Evolutionary conservation across 2,113 vertebrate species (phyloP).

Genomic region (Pavo muticus): DNA sequence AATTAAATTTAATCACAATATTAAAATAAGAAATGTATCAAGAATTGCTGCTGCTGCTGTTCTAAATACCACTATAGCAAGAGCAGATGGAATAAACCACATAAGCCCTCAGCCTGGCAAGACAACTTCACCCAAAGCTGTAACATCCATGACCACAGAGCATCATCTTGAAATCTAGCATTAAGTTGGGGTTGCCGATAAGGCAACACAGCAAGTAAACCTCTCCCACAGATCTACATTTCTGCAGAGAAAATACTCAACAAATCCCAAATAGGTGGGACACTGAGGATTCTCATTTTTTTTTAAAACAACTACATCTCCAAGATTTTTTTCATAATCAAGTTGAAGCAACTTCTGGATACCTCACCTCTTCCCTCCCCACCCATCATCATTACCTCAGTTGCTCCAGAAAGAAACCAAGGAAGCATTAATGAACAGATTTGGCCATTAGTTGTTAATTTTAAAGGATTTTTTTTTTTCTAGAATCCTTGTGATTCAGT

Average conservation of each 20-base stretch:
- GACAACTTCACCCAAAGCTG: not conserved
- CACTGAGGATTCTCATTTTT: not conserved
- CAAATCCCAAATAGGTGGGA: not conserved
- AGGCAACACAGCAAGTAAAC: not conserved
- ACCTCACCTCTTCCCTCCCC: not conserved
- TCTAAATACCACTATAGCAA: not conserved
- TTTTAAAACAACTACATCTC: not conserved
- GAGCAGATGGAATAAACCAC: not conserved
- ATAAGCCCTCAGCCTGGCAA: not conserved
- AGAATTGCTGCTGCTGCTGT: not conserved
- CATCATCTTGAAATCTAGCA: not conserved
- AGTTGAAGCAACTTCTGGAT: not conserved
- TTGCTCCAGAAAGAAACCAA: not conserved
- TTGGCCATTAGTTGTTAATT: not conserved
- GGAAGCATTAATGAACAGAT: not conserved
- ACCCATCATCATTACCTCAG: not conserved
- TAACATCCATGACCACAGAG: not conserved
- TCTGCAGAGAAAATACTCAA: not conserved
- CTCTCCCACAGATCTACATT: not conserved
- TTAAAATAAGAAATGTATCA: constrained; percentile 30
- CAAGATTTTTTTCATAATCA: not conserved
- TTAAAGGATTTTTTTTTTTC: not conserved
- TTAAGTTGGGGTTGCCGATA: not conserved
- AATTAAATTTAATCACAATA: constrained; percentile 34
- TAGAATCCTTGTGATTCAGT: not conserved